phyloP scores from a whole-genome alignment of 2,797 vertebrate species.

The Phrynocephalus guinanensis region DNA sequence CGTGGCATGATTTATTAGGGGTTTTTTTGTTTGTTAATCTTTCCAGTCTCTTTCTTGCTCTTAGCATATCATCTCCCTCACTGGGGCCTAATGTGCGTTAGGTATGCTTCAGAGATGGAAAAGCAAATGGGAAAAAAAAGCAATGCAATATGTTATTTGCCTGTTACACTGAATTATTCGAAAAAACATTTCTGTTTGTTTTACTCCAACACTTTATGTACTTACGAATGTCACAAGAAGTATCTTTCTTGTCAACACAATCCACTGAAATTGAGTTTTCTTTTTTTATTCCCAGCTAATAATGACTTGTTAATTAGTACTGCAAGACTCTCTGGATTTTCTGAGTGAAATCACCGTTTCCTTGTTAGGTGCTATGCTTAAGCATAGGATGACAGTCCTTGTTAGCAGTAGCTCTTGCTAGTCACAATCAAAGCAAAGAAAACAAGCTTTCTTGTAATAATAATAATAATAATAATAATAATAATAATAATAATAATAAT shows the following conservation, averaged over 20 bases:
- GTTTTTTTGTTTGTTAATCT: neutral
- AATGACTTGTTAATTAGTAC: neutral
- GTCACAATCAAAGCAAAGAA: neutral
- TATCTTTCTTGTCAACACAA: neutral
- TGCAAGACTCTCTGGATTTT: neutral
- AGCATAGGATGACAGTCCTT: neutral
- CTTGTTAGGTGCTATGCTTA: neutral
- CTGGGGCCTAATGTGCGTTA: neutral
- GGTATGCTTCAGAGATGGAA: neutral
- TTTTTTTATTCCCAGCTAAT: neutral
- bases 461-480: too few species aligned
- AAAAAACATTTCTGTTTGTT: neutral
- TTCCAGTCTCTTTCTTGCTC: constrained; percentile 19
- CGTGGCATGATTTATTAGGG: neutral
- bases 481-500: too few species aligned
- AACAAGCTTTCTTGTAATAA: neutral
- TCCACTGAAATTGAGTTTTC: neutral
- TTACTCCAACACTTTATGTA: neutral
- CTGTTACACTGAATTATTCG: neutral
- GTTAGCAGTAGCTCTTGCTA: neutral
- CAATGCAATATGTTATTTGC: constrained; percentile 10
- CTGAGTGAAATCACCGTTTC: neutral
- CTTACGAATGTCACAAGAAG: neutral
- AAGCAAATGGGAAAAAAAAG: neutral
- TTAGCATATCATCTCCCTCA: constrained; percentile 15